Evolutionary conservation across 53 echinoderm and acorn worm species (phyloP).

Genomic region (Echinometra lucunter): DNA sequence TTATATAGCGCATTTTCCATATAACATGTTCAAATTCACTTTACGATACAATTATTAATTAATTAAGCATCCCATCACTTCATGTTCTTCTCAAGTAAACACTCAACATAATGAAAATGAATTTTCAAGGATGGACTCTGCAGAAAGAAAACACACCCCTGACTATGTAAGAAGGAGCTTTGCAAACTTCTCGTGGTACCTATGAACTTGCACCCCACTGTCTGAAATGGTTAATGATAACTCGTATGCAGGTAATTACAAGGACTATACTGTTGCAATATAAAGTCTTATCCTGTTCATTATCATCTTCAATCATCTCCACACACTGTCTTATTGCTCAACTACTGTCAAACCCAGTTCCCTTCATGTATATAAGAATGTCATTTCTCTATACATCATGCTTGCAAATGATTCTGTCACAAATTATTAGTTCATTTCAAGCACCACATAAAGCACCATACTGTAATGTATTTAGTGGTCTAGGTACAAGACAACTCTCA

Average conservation of each 20-base stretch:
- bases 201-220: background rate
- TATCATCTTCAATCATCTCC: background rate
- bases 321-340: background rate
- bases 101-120: background rate
- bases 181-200: background rate
- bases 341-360: background rate
- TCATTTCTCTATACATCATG: background rate
- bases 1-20: no score
- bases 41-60: no score
- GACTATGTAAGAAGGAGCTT: background rate
- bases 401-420: background rate
- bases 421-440: background rate
- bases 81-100: background rate
- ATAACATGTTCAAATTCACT: no score
- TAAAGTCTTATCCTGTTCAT: background rate
- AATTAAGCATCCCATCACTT: no score
- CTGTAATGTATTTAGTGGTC: background rate
- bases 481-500: background rate
- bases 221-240: background rate
- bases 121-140: background rate
- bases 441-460: conserved; percentile 10
- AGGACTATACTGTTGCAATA: background rate
- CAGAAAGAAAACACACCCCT: background rate
- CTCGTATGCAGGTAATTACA: background rate
- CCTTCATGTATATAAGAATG: no score